Conservation (phyloP, 2,113 vertebrate genomes). For the Podocnemis expansa region DNA sequence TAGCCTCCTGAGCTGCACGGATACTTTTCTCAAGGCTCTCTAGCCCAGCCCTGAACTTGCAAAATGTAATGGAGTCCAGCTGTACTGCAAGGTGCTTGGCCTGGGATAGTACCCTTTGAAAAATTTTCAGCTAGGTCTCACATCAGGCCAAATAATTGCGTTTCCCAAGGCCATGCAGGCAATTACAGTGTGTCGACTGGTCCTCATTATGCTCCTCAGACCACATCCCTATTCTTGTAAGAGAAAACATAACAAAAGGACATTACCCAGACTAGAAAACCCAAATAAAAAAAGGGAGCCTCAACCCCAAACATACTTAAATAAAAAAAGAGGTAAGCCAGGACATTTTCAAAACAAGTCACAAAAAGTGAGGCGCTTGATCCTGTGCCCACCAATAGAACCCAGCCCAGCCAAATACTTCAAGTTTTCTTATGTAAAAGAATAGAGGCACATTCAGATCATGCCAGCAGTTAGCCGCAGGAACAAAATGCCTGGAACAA, state of each 20-base stretch:
- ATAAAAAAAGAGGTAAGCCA: not conserved
- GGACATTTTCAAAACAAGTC: not conserved
- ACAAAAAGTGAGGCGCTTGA: not conserved
- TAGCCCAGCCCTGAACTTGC: not conserved
- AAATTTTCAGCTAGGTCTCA: not conserved
- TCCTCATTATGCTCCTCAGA: not conserved
- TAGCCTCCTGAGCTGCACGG: not conserved
- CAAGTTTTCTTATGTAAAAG: not conserved
- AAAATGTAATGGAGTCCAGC: not conserved
- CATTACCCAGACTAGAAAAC: not conserved
- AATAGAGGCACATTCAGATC: not conserved
- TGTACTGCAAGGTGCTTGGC: not conserved
- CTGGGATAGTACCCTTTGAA: not conserved
- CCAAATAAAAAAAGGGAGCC: not conserved
- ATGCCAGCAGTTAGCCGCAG: not conserved
- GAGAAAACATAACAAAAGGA: not conserved
- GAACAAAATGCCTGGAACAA: not conserved
- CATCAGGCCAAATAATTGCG: not conserved
- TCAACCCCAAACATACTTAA: not conserved
- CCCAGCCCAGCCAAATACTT: not conserved
- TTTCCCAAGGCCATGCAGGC: not conserved
- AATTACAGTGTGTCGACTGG: not conserved
- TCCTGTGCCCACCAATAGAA: not conserved
- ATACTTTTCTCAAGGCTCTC: not conserved
- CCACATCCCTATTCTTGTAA: not conserved